Evolutionary conservation across 1,140 invertebrate species (phyloP).

Genomic region (Pseudachorutes palmiensis): DNA sequence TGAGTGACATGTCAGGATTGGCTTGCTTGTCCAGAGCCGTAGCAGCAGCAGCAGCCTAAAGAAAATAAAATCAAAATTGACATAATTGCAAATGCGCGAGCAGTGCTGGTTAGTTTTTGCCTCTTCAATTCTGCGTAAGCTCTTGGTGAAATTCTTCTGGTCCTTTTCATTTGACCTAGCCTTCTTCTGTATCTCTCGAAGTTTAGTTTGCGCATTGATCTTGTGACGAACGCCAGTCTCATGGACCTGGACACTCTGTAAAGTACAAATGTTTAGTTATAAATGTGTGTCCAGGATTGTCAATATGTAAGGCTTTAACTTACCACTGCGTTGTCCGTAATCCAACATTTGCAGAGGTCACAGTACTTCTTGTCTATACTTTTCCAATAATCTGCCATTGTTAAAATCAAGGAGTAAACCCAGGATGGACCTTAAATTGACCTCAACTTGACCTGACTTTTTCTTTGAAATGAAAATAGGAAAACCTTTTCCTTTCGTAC

Average conservation of each 20-base stretch:
- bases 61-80: neutral
- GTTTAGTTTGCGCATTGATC: constrained; percentile 79
- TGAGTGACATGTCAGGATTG: constrained; percentile 50
- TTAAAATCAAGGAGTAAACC: no score
- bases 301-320: neutral
- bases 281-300: no score
- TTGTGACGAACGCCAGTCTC: constrained; percentile 89
- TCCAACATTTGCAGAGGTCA: constrained; percentile 97
- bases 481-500: no score
- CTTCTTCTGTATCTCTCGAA: constrained; percentile 75
- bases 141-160: constrained; percentile 63
- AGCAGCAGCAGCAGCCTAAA: constrained; percentile 25
- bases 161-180: constrained; percentile 69
- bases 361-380: constrained; percentile 91
- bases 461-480: neutral
- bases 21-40: constrained; percentile 37
- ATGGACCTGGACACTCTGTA: constrained; percentile 86
- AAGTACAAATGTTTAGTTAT: constrained; percentile 27
- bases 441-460: neutral
- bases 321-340: constrained; percentile 92
- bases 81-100: neutral
- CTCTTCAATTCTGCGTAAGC: constrained; percentile 81
- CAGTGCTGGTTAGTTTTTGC: constrained; percentile 41
- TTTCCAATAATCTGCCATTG: constrained; percentile 90
- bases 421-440: neutral